phyloP scores from a whole-genome alignment of 2,888 invertebrate species.

The Drosophila bunnanda region DNA sequence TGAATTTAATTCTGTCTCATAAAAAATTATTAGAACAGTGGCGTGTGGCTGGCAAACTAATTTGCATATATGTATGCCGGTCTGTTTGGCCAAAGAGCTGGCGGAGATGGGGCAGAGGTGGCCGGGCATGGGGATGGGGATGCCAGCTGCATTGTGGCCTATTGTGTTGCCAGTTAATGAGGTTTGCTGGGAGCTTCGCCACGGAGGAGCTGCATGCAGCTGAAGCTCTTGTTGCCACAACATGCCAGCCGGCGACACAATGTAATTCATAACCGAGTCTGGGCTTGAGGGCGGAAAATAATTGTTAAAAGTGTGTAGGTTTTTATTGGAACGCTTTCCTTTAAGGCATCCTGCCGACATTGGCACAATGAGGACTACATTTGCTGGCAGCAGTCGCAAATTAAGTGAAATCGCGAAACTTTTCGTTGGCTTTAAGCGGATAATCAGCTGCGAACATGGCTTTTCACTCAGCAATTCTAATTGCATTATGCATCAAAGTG shows the following conservation, averaged over 20 bases:
- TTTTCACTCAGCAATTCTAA: constrained; percentile 52
- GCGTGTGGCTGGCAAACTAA: constrained; percentile 31
- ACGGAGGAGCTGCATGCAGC: not conserved
- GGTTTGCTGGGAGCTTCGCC: constrained; percentile 26
- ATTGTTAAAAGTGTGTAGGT: constrained; percentile 5
- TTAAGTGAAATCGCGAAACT: constrained; percentile 24
- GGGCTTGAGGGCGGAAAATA: constrained; percentile 16
- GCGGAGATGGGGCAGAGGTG: not conserved
- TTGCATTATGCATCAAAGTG: constrained; percentile 24
- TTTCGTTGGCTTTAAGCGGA: constrained; percentile 22
- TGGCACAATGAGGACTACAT: not conserved
- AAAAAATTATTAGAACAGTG: constrained; percentile 42
- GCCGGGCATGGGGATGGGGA: not conserved
- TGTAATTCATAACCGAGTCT: constrained; percentile 35
- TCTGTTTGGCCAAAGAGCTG: constrained; percentile 11
- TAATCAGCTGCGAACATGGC: constrained; percentile 52
- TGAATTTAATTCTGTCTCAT: constrained; percentile 42
- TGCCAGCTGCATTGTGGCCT: constrained; percentile 22
- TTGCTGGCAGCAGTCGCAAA: not conserved
- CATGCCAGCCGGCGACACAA: constrained; percentile 21
- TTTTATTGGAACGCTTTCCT: constrained; percentile 12
- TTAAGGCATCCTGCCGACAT: not conserved
- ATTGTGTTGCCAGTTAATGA: constrained; percentile 47
- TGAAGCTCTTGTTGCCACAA: constrained; percentile 35
- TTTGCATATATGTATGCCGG: constrained; percentile 31